phyloP scores from a whole-genome alignment of 1,140 invertebrate genomes.

The Odontomachus brunneus region DNA sequence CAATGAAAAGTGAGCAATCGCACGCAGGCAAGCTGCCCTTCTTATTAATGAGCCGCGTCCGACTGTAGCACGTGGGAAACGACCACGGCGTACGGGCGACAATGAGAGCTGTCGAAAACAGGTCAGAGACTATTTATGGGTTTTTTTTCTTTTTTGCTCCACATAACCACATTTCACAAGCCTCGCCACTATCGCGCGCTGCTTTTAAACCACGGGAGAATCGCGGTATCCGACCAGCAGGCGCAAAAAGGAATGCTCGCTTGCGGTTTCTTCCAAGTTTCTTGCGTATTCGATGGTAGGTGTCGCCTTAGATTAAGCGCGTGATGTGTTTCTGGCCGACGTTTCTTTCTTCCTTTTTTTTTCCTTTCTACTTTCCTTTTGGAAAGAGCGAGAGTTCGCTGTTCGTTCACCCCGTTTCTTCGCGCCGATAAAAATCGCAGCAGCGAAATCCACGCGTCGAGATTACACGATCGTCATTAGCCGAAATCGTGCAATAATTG shows the following conservation, averaged over 20 bases:
- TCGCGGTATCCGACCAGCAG: slow-evolving; percentile 44
- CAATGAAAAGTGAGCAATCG: slow-evolving; percentile 26
- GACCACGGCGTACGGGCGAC: slow-evolving; percentile 51
- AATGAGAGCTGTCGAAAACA: slow-evolving; percentile 72
- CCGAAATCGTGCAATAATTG: background rate
- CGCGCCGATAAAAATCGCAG: background rate
- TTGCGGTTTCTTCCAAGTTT: slow-evolving; percentile 45
- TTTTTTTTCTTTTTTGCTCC: slow-evolving; percentile 18
- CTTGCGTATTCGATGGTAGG: slow-evolving; percentile 22
- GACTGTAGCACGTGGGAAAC: slow-evolving; percentile 50
- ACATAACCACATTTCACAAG: slow-evolving; percentile 26
- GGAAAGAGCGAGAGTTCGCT: slow-evolving; percentile 31
- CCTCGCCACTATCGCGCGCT: slow-evolving; percentile 22
- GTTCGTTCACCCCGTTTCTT: background rate
- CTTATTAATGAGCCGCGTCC: slow-evolving; percentile 65
- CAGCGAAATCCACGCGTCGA: background rate
- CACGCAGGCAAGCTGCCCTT: slow-evolving; percentile 46
- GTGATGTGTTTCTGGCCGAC: slow-evolving; percentile 9
- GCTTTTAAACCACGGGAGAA: slow-evolving; percentile 60
- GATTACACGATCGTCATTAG: background rate
- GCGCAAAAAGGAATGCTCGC: slow-evolving; percentile 49
- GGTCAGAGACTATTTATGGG: slow-evolving; percentile 68
- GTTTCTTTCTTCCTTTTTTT: slow-evolving; percentile 22
- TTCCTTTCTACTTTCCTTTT: background rate
- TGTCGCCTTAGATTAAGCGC: slow-evolving; percentile 38